Conservation (phyloP, 2,888 invertebrate genomes). For the Zootermopsis nevadensis region DNA sequence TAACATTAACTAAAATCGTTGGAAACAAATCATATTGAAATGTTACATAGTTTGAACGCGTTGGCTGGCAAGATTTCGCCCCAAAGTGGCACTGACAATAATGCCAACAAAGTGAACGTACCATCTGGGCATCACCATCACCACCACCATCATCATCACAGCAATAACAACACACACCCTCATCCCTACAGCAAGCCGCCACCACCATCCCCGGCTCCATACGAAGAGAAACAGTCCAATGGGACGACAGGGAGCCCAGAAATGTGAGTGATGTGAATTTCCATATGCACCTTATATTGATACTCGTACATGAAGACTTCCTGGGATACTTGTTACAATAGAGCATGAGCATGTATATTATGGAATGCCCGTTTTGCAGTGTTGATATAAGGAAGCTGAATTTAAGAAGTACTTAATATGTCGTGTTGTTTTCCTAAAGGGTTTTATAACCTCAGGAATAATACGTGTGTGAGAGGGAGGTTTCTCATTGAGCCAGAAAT, state of each 20-base stretch:
- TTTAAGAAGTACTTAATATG: too few species aligned
- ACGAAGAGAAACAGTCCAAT: slow-evolving; percentile 41
- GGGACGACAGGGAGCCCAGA: slow-evolving; percentile 43
- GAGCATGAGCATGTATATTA: too few species aligned
- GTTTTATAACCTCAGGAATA: too few species aligned
- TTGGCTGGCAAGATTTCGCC: slow-evolving; percentile 92
- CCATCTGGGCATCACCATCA: slow-evolving; percentile 12
- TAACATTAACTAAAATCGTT: background rate
- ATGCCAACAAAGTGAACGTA: slow-evolving; percentile 51
- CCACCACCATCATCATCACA: slow-evolving; percentile 50
- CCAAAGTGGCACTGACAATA: slow-evolving; percentile 54
- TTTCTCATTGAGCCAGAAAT: too few species aligned
- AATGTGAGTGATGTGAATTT: slow-evolving; percentile 34
- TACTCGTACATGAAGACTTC: too few species aligned
- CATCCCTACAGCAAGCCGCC: slow-evolving; percentile 67
- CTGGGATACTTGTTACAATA: too few species aligned
- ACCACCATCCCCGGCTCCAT: slow-evolving; percentile 65
- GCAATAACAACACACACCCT: slow-evolving; percentile 55
- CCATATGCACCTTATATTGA: too few species aligned
- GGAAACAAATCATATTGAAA: slow-evolving; percentile 60
- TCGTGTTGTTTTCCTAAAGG: too few species aligned
- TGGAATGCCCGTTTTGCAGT: too few species aligned
- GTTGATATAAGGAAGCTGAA: too few species aligned
- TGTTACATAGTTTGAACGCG: slow-evolving; percentile 89
- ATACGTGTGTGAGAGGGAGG: too few species aligned